Conservation (phyloP, 2,888 invertebrate species). For the Tetanocera ferruginea region DNA sequence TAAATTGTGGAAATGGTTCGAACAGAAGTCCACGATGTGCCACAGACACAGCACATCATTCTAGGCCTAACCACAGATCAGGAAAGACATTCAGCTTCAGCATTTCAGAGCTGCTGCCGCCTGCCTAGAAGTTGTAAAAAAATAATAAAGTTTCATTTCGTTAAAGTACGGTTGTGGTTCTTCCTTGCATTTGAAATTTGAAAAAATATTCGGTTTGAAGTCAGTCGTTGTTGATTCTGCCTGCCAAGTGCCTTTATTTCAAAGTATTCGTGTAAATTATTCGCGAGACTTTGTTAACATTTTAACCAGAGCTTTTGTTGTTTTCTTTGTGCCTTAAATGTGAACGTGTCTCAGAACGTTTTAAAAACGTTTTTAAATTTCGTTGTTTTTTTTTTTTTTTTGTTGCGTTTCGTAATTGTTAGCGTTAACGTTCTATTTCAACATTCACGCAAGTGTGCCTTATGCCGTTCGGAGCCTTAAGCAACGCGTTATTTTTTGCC, state of each 20-base stretch:
- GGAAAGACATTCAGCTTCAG: constrained; percentile 63
- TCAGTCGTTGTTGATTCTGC: not conserved
- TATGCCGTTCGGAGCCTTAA: constrained; percentile 34
- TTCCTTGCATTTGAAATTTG: not conserved
- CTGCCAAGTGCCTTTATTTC: constrained; percentile 39
- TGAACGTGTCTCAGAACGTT: constrained; percentile 41
- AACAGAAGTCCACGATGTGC: constrained; percentile 68
- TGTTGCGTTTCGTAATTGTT: not conserved
- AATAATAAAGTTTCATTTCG: not conserved
- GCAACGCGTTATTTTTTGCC: constrained; percentile 29
- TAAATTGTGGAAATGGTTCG: constrained; percentile 61
- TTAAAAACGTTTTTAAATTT: constrained; percentile 31
- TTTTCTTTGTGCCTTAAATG: constrained; percentile 44
- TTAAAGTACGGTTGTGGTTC: constrained; percentile 28
- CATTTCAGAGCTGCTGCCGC: constrained; percentile 45
- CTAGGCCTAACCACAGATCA: constrained; percentile 71
- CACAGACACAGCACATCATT: constrained; percentile 69
- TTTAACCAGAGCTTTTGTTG: constrained; percentile 33
- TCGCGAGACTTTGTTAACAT: constrained; percentile 9
- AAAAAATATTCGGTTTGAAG: no score
- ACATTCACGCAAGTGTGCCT: constrained; percentile 37
- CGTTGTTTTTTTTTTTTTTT: not conserved
- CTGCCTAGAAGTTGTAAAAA: constrained; percentile 23
- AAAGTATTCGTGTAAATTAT: constrained; percentile 25
- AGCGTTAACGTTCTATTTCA: constrained; percentile 1